Evolutionary conservation across 1,140 invertebrate genomes (phyloP), one percentile per base, ranked within the genome.

Genomic region (Acromyrmex charruanus): DNA sequence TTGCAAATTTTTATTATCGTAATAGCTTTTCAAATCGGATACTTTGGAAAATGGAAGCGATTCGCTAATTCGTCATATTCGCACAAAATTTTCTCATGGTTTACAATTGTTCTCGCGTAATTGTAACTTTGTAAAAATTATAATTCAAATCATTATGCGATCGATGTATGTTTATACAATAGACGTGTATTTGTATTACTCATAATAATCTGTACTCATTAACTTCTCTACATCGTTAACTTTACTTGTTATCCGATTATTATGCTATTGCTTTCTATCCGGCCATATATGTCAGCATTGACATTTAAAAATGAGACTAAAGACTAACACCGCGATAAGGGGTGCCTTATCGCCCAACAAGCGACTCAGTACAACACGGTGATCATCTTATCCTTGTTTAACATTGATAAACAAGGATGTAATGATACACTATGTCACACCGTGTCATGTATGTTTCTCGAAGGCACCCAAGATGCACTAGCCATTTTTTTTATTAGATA

Each of bases 251-350:
- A 74, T 68, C 72, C 58, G 18, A 84, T 90, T 85, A 91, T 86
- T 89, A 85, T 77, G 85, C 85, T 92, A 92, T 92, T 92, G 87
- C 85, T 93, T 92, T 77, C 72, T 88, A 86, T 89, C 88, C 90
- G 88, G 88, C 88, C 90, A 87, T 87, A 87, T 21, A 49, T 75
- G 63, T 87, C 35, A 53, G 58, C 21, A 14, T 59, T 28, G 69
- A 81, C 31, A 82, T 59, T 68, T 66, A n/a, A 44, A 44, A 44
- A 44, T 44, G 39, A 44, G 10, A 18, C 66, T 91, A 86, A 88
- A 88, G 86, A 55, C 87, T 89, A 90, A 87, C 71, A 87, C 75
- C 21, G 35, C 28, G 35, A 87, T 85, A 65, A 74, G 1, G 35
- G 35, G 0, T 39, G 35, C 35, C 7, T 39, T 39, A 21, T 21